Percentiles rank a stretch among this genome's conserved stretches.
These are phyloP conservation scores for Ruditapes philippinarum DNA, from an alignment of 1,140 invertebrate genomes.

Conservation along the genomic window DNA sequence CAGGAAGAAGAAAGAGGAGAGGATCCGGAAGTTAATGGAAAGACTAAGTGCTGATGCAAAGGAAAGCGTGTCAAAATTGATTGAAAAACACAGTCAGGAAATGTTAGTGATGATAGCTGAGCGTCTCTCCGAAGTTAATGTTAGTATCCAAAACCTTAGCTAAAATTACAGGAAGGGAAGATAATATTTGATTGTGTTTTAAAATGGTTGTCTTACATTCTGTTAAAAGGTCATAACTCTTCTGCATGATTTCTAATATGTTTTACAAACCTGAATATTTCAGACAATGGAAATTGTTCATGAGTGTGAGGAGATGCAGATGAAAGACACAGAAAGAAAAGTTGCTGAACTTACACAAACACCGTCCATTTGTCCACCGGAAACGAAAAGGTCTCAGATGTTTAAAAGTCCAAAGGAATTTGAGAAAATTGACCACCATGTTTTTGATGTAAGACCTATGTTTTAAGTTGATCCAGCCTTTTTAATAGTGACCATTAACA, in stretches of 20 bases:
- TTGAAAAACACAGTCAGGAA: constrained; percentile 85
- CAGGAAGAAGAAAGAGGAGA: constrained; percentile 79
- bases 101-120: constrained; percentile 84
- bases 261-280: too few species aligned
- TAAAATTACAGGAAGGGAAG: too few species aligned
- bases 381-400: constrained; percentile 80
- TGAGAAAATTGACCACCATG: constrained; percentile 80
- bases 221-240: too few species aligned
- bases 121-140: constrained; percentile 78
- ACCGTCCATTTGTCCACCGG: constrained; percentile 78
- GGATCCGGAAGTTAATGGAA: constrained; percentile 79
- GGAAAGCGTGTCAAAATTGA: constrained; percentile 80
- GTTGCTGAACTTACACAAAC: constrained; percentile 57
- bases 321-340: constrained; percentile 35
- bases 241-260: too few species aligned
- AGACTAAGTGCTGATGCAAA: constrained; percentile 82
- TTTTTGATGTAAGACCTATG: constrained; percentile 81
- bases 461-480: too few species aligned
- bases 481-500: too few species aligned
- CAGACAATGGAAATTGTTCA: constrained; percentile 29
- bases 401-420: constrained; percentile 81
- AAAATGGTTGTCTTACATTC: too few species aligned
- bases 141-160: too few species aligned
- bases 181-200: too few species aligned
- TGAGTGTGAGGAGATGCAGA: constrained; percentile 14